Evolutionary conservation across 2,113 vertebrate genomes (phyloP).

Genomic region (Lutjanus erythropterus): DNA sequence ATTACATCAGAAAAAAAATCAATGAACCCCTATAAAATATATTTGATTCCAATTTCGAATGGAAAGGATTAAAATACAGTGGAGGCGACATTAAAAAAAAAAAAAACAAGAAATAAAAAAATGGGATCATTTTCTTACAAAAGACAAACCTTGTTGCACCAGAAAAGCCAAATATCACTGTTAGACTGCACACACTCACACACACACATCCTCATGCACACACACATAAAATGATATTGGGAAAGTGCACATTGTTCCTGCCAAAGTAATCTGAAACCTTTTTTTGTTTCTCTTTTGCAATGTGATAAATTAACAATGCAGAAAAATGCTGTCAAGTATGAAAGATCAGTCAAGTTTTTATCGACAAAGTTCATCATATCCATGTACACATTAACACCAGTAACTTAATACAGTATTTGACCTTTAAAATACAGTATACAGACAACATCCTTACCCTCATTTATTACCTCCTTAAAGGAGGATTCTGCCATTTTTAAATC

Average conservation of each 20-base stretch:
- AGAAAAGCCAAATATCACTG: constrained; percentile 66
- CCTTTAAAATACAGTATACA: constrained; percentile 79
- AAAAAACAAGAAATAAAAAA: constrained; percentile 21
- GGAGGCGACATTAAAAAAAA: constrained; percentile 69
- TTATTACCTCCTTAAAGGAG: constrained; percentile 61
- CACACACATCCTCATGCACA: not conserved
- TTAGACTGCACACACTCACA: constrained; percentile 35
- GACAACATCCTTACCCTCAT: constrained; percentile 73
- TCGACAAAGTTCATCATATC: constrained; percentile 73
- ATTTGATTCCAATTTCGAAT: constrained; percentile 70
- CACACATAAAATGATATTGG: constrained; percentile 61
- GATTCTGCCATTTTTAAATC: constrained; percentile 47
- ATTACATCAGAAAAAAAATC: constrained; percentile 58
- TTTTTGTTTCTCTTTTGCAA: constrained; percentile 60
- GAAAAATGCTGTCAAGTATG: constrained; percentile 83
- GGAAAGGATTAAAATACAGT: constrained; percentile 78
- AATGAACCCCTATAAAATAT: constrained; percentile 69
- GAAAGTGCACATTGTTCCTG: constrained; percentile 81
- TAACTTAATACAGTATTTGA: constrained; percentile 84
- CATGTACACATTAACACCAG: constrained; percentile 84
- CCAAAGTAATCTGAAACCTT: constrained; percentile 63
- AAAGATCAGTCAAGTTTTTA: constrained; percentile 85
- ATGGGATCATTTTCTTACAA: constrained; percentile 65
- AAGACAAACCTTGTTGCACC: constrained; percentile 71
- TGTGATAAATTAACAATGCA: constrained; percentile 76